These are phyloP conservation scores for Peromyscus attwateri DNA, from an alignment of 2,797 vertebrate genomes.

Conservation along the genomic window DNA sequence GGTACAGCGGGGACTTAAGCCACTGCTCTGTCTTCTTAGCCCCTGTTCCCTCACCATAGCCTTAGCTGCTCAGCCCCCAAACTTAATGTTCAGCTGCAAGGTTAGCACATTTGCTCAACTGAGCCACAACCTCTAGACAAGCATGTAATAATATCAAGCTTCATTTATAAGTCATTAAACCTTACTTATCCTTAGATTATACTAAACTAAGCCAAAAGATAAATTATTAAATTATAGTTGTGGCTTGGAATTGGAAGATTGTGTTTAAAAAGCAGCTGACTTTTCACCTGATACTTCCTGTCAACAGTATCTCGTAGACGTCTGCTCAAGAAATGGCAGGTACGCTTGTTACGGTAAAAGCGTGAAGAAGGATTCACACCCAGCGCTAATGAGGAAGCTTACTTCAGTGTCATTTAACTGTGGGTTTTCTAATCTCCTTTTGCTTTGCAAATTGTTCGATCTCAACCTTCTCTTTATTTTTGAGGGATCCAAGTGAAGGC, in stretches of 20 bases:
- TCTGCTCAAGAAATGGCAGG: constrained; percentile 33
- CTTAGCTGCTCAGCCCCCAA: not conserved
- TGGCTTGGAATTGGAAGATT: constrained; percentile 51
- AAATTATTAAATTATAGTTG: constrained; percentile 43
- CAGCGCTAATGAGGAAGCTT: constrained; percentile 60
- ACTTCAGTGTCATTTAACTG: constrained; percentile 84
- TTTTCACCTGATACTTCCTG: not conserved
- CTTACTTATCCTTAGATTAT: constrained; percentile 31
- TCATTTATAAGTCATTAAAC: constrained; percentile 12
- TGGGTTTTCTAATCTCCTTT: constrained; percentile 84
- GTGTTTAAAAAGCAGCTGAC: not conserved
- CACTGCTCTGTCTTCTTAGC: not conserved
- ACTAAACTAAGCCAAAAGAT: constrained; percentile 39
- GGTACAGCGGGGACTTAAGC: not conserved
- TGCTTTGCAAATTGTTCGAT: constrained; percentile 89
- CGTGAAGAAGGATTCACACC: constrained; percentile 57
- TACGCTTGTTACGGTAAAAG: not conserved
- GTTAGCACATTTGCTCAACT: constrained; percentile 57
- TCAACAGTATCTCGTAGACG: not conserved
- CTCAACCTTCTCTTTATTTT: constrained; percentile 92
- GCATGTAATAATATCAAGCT: constrained; percentile 1
- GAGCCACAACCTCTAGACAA: constrained; percentile 68
- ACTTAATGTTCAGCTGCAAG: constrained; percentile 14
- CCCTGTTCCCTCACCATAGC: not conserved
- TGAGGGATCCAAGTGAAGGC: constrained; percentile 98